Base-by-base conservation (phyloP, 2,113 vertebrate genomes). In the Dromiciops gliroides region DNA sequence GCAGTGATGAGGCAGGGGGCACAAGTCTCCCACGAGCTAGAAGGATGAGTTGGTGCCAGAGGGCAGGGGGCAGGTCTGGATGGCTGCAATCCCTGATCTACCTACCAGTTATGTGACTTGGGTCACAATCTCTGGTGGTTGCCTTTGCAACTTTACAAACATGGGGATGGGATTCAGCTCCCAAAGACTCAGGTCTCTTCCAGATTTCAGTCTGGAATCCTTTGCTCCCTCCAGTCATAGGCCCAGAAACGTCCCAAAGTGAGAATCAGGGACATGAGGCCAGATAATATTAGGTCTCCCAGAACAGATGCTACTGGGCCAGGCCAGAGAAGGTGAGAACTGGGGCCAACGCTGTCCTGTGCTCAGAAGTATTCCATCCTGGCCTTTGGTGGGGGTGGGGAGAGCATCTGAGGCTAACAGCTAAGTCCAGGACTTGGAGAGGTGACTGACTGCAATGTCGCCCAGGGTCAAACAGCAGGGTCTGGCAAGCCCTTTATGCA, bases 391-490 rank as follows among this genome's bases (percentile, higher is more conserved):
- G n/a, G 67, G 67, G 37, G 8, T 22, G 2, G 28, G 1, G 16
- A 37, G 67, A 22, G 37, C 31, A 37, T 11, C 56, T 37, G 60
- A 67, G 52, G 51, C 50, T 88, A 90, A 50, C 47, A 95, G 94
- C 90, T 90, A 88, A 88, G 16, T 95, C 67, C 89, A 60, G 49
- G 91, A 48, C 92, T 52, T 10, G 23, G 3, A 44, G 90, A 49
- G 92, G 51, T 48, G 90, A 89, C 37, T 37, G 19, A 37, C 31
- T 37, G 83, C 44, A 8, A 44, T 11, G 0, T 9, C 48, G 90
- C 51, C 14, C 31, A 90, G 75, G 83, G 49, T 92, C 49, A 91
- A 8, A 50, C 88, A 94, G 94, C 91, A 90, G 91, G 97, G 96
- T 88, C 91, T 94, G 94, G 93, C 96, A 88, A 8, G 88, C 48